A percentile compares a stretch with the other conserved stretches of the same genome.
phyloP scores from a whole-genome alignment of 2,888 invertebrate genomes.

The Ornithoptera alexandrae region DNA sequence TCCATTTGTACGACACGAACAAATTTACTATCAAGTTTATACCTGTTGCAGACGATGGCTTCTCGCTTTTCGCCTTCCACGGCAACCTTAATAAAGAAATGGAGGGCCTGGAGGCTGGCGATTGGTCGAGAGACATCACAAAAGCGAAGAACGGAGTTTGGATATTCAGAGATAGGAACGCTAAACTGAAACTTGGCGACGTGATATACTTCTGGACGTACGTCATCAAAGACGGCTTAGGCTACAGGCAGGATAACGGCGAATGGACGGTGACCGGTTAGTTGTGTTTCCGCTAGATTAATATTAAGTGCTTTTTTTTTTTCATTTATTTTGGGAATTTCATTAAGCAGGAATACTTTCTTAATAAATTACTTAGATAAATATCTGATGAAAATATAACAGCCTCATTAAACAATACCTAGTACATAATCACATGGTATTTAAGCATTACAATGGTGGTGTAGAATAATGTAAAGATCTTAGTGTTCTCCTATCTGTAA shows the following conservation, averaged over 20 bases:
- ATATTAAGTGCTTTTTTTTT: no score
- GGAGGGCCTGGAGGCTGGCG: conserved; percentile 84
- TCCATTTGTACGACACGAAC: no score
- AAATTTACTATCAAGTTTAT: no score
- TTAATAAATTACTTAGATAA: no score
- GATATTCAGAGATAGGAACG: conserved; percentile 82
- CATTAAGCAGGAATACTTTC: no score
- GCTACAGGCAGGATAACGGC: conserved; percentile 83
- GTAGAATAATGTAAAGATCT: no score
- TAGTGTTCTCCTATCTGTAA: no score
- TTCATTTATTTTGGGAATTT: no score
- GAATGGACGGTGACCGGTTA: conserved; percentile 79
- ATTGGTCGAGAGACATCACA: conserved; percentile 82
- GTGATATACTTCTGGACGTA: conserved; percentile 88
- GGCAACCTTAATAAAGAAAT: conserved; percentile 87
- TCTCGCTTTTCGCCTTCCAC: conserved; percentile 86
- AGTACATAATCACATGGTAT: no score
- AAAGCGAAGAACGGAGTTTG: conserved; percentile 82
- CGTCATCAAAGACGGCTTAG: conserved; percentile 84
- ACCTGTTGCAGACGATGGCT: conserved; percentile 80
- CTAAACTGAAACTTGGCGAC: conserved; percentile 82
- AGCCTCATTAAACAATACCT: no score
- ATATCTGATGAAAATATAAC: no score
- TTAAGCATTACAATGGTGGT: no score
- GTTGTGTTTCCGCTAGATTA: neutral